phyloP scores from a whole-genome alignment of 2,888 invertebrate species.

The Meganola albula region DNA sequence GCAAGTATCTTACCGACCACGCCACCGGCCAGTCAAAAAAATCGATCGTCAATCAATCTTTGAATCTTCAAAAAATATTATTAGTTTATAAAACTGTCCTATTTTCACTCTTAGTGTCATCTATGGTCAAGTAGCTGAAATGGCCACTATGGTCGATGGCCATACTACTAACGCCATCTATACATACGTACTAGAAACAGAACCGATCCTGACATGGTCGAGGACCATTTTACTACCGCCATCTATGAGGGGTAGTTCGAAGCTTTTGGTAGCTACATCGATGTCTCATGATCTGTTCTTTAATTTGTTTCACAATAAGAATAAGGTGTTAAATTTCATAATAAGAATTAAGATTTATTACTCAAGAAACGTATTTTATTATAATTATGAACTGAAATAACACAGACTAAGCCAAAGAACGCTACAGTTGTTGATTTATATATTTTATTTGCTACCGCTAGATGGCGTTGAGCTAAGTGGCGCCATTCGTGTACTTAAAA shows the following conservation, averaged over 20 bases:
- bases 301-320: no score
- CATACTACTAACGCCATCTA: conserved; percentile 25
- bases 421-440: conserved; percentile 47
- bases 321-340: no score
- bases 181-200: conserved; percentile 1
- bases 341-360: no score
- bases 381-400: conserved; percentile 34
- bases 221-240: conserved; percentile 34
- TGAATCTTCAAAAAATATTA: no score
- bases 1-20: no score
- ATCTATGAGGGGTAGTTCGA: no score
- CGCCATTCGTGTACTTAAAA: conserved; percentile 60
- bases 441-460: conserved; percentile 47
- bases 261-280: no score
- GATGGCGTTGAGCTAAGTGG: conserved; percentile 64
- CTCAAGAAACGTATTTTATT: no score
- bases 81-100: no score
- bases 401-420: conserved; percentile 42
- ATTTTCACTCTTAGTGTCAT: no score
- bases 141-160: conserved; percentile 24
- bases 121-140: neutral
- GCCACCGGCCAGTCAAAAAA: no score
- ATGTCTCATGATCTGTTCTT: neutral
- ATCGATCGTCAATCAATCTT: no score
- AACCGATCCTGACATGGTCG: conserved; percentile 27